These are phyloP conservation scores for Catocala fraxini DNA, from an alignment of 2,888 invertebrate genomes.

Conservation along the genomic window DNA sequence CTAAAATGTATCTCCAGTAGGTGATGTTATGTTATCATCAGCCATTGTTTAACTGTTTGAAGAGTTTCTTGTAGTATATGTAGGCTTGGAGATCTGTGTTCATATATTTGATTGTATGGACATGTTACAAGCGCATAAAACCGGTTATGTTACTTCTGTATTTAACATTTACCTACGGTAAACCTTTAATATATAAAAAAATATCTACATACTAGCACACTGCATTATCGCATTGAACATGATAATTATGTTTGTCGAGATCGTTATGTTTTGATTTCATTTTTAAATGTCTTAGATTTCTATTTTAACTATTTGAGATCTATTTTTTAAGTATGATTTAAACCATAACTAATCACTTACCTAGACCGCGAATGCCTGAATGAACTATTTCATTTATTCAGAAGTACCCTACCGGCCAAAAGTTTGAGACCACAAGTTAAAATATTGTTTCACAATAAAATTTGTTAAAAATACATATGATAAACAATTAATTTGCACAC, in stretches of 20 bases:
- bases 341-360: neutral
- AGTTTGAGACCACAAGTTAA: too few relatives aligned
- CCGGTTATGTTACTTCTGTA: neutral
- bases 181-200: slow-evolving; percentile 1
- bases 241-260: neutral
- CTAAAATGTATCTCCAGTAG: neutral
- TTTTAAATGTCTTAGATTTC: neutral
- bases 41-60: too few relatives aligned
- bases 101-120: neutral
- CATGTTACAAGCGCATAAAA: neutral
- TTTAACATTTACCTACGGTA: slow-evolving; percentile 1
- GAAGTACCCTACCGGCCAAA: too few relatives aligned
- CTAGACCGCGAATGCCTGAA: neutral
- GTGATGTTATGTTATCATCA: too few relatives aligned
- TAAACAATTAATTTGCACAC: too few relatives aligned
- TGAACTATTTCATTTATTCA: neutral
- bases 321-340: neutral
- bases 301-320: neutral
- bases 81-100: neutral
- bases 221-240: neutral
- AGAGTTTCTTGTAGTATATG: too few relatives aligned
- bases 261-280: neutral
- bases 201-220: neutral
- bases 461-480: too few relatives aligned
- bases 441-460: too few relatives aligned